Conservation (phyloP, 2,888 invertebrate species). For the Drosophila percnosoma region DNA sequence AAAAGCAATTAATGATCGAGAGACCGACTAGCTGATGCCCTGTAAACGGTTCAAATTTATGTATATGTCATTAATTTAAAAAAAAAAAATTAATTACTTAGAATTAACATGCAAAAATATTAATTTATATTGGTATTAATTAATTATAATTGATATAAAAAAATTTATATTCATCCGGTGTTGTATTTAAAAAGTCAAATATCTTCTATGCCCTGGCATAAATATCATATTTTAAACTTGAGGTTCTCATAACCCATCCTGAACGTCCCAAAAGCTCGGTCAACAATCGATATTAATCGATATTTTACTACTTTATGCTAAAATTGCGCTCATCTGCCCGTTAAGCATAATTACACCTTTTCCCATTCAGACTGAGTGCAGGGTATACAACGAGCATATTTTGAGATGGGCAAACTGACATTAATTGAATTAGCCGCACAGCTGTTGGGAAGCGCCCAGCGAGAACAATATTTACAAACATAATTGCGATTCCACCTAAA, state of each 20-base stretch:
- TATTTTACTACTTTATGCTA: neutral
- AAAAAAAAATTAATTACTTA: neutral
- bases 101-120: neutral
- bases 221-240: neutral
- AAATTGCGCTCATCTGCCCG: neutral
- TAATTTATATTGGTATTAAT: neutral
- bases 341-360: neutral
- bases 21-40: neutral
- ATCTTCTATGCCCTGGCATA: neutral
- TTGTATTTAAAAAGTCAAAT: neutral
- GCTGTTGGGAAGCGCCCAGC: constrained; percentile 15
- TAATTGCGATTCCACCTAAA: constrained; percentile 3
- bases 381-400: neutral
- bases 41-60: neutral
- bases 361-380: neutral
- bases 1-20: neutral
- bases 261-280: no score
- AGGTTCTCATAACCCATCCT: neutral
- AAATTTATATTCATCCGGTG: neutral
- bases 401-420: constrained; percentile 13
- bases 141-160: neutral
- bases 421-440: constrained; percentile 32
- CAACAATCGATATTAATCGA: neutral
- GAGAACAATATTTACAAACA: constrained; percentile 3
- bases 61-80: no score